Conservation (phyloP, 2,888 invertebrate genomes). For the Busseola fusca region DNA sequence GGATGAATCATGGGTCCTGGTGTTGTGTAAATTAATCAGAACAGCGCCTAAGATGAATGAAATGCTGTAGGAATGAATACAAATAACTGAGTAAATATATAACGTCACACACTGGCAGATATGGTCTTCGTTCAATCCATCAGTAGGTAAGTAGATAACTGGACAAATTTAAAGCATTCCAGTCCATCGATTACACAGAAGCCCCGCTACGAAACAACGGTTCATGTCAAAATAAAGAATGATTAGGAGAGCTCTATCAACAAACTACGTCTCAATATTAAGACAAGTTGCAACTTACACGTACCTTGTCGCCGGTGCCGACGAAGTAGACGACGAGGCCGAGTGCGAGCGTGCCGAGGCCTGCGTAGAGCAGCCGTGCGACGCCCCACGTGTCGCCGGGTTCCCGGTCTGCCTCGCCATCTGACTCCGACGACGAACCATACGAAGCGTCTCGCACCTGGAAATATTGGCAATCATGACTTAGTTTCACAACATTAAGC, state of each 20-base stretch:
- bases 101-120: too few species aligned
- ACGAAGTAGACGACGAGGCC: slow-evolving; percentile 96
- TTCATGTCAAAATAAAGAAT: slow-evolving; percentile 2
- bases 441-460: slow-evolving; percentile 96
- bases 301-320: slow-evolving; percentile 95
- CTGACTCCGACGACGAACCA: slow-evolving; percentile 92
- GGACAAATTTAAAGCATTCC: not conserved
- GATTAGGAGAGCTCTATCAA: slow-evolving; percentile 1
- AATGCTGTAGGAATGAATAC: too few species aligned
- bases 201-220: not conserved
- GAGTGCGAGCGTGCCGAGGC: slow-evolving; percentile 94
- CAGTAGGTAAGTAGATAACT: not conserved
- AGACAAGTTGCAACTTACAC: slow-evolving; percentile 36
- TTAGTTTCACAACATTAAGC: not conserved
- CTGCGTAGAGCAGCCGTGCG: slow-evolving; percentile 95
- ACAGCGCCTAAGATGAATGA: too few species aligned
- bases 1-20: too few species aligned
- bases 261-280: slow-evolving; percentile 38
- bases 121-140: not conserved
- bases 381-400: slow-evolving; percentile 94
- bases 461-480: slow-evolving; percentile 20
- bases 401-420: slow-evolving; percentile 91
- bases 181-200: not conserved
- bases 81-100: too few species aligned
- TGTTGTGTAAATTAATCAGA: too few species aligned